Percentiles rank a stretch among this genome's conserved stretches.
Conservation (phyloP, 2,888 invertebrate genomes). For the Mystacides longicornis region DNA sequence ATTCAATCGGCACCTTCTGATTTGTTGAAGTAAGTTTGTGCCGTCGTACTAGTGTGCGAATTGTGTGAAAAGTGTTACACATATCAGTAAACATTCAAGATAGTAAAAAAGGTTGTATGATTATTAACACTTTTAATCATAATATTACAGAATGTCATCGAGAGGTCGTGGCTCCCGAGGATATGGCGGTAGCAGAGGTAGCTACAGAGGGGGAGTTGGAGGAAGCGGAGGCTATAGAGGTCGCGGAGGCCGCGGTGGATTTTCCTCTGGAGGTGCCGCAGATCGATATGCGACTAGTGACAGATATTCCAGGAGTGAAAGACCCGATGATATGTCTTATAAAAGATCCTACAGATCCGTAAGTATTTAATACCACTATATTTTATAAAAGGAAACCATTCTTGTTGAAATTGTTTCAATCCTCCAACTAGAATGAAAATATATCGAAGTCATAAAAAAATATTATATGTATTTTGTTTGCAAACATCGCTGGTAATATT, state of each 20-base stretch:
- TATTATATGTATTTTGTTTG: too few species aligned
- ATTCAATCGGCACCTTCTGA: too few species aligned
- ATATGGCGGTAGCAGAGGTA: slow-evolving; percentile 29
- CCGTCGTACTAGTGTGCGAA: too few species aligned
- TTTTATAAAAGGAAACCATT: too few species aligned
- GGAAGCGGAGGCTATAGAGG: slow-evolving; percentile 35
- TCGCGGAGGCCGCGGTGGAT: slow-evolving; percentile 40
- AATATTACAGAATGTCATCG: slow-evolving; percentile 38
- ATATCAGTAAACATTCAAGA: too few species aligned
- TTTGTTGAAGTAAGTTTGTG: too few species aligned
- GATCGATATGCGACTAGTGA: slow-evolving; percentile 34
- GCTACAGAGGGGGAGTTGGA: slow-evolving; percentile 31
- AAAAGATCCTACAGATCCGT: slow-evolving; percentile 46
- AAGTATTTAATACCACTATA: slow-evolving; percentile 31
- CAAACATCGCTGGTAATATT: too few species aligned
- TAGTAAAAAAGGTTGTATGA: not conserved
- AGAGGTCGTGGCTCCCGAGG: slow-evolving; percentile 41
- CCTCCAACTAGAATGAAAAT: too few species aligned
- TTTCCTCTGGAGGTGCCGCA: slow-evolving; percentile 34
- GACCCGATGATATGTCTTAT: slow-evolving; percentile 42
- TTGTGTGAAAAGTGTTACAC: too few species aligned
- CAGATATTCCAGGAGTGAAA: slow-evolving; percentile 36
- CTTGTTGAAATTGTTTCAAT: too few species aligned
- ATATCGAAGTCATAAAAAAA: too few species aligned
- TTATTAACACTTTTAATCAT: not conserved